phyloP scores from a whole-genome alignment of 2,797 vertebrate genomes.

The Aulostomus chinensis region DNA sequence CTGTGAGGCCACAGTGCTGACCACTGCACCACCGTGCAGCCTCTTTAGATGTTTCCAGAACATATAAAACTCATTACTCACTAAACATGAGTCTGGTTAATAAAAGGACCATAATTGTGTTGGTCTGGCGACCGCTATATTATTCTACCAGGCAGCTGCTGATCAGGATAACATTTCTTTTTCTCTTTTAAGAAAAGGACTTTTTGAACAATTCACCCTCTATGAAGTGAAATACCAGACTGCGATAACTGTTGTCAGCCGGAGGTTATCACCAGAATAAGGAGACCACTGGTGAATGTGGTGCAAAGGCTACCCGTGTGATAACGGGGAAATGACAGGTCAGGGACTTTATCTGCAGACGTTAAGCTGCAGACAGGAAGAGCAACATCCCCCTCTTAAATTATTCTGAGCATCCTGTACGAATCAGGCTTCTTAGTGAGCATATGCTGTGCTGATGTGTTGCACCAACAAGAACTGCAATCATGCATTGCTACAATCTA shows the following conservation, averaged over 20 bases:
- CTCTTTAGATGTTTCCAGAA: too few relatives aligned
- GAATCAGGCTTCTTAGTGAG: neutral
- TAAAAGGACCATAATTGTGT: neutral
- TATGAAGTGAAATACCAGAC: slow-evolving; percentile 10
- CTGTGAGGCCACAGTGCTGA: too few relatives aligned
- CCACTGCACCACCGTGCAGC: too few relatives aligned
- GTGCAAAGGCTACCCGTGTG: slow-evolving; percentile 3
- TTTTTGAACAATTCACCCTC: slow-evolving; percentile 2
- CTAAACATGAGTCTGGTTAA: too few relatives aligned
- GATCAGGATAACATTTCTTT: neutral
- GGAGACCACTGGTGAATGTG: slow-evolving; percentile 12
- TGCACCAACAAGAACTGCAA: neutral
- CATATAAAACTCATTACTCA: too few relatives aligned
- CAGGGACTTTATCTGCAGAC: slow-evolving; percentile 33
- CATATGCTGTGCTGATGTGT: neutral
- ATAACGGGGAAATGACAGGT: slow-evolving; percentile 41
- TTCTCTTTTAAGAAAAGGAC: neutral
- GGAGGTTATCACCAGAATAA: slow-evolving; percentile 28
- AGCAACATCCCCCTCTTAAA: neutral
- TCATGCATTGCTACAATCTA: slow-evolving; percentile 24
- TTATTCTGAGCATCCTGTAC: neutral
- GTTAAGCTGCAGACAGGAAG: neutral
- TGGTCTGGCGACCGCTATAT: neutral
- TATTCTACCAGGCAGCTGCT: neutral
- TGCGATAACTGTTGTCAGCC: slow-evolving; percentile 14